Evolutionary conservation across 2,113 vertebrate species (phyloP), one percentile per base, ranked within the genome.

Genomic region (Esox niger): DNA sequence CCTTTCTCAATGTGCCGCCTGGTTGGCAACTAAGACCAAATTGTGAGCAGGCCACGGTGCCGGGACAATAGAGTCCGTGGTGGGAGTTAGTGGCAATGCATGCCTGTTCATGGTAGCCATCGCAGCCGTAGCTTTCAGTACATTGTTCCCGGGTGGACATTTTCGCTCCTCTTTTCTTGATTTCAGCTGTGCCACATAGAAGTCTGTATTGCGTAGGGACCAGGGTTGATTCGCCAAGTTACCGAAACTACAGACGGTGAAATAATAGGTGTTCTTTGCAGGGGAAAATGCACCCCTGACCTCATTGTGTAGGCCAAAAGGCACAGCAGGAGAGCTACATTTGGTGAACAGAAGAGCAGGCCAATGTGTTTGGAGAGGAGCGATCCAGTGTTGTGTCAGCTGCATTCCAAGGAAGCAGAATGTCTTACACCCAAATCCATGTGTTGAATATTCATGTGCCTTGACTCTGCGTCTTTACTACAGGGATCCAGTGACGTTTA

Each of bases 221-320:
- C 38, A 43, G 38, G 13, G 15, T 15, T 43, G 17, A 43, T 43
- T 43, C 38, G 17, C 38, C 17, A 43, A 43, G 15, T 15, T 5
- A 43, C 38, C 13, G 17, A 43, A 43, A 2, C 38, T 43, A 17
- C 38, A 43, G 38, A 43, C 13, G 17, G 17, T 43, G 38, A 43
- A 43, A 43, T 43, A 43, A 43, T 43, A 43, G 73, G 20, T 43
- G 62, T 61, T 56, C 7, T n/a, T 21, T 2, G 8, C n/a, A 6
- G 26, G 20, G 46, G 70, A 75, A 67, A 43, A 32, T 17, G 20
- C 2, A 29, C 17, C 56, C 9, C 56, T 17, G 56, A 2, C 13
- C 5, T 29, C 56, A 64, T 49, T 60, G 71, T 77, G 78, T 73
- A 73, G 65, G 69, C 84, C 82, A 83, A 80, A 83, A 81, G 79